Conservation (phyloP, 1,140 invertebrate species). For the Tetranychus cinnabarinus region DNA sequence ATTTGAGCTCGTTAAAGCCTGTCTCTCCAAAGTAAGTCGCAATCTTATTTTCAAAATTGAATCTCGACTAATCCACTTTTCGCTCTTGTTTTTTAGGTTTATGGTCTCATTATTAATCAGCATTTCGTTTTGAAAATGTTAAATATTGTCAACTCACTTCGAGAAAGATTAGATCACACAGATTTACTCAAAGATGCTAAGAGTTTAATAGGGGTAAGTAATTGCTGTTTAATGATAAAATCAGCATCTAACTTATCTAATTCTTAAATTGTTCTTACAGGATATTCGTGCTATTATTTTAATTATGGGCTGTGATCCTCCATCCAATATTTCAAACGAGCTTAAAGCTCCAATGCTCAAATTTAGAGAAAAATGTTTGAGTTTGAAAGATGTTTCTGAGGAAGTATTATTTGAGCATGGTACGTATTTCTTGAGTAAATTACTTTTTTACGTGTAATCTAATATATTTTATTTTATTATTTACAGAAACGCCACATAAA, state of each 20-base stretch:
- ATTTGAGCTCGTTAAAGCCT: slow-evolving; percentile 10
- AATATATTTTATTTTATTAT: neutral
- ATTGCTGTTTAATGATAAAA: neutral
- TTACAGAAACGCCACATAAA: neutral
- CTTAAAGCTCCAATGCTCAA: neutral
- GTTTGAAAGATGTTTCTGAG: neutral
- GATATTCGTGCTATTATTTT: slow-evolving; percentile 21
- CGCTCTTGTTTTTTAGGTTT: slow-evolving; percentile 16
- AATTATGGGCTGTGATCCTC: neutral
- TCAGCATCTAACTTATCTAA: neutral
- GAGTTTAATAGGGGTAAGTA: slow-evolving; percentile 21
- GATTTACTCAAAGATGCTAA: slow-evolving; percentile 18
- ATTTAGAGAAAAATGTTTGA: neutral
- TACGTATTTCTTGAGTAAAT: neutral
- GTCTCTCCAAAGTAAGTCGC: slow-evolving; percentile 18
- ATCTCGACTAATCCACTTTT: neutral
- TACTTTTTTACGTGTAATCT: too few relatives aligned
- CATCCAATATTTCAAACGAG: neutral
- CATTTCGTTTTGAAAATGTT: slow-evolving; percentile 13
- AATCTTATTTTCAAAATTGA: neutral
- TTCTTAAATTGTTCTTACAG: slow-evolving; percentile 11
- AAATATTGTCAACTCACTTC: slow-evolving; percentile 15
- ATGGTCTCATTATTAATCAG: slow-evolving; percentile 21
- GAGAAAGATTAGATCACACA: slow-evolving; percentile 18
- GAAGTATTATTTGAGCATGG: neutral